These are phyloP conservation scores for Chirona hameri DNA, from an alignment of 2,888 invertebrate genomes.

Conservation along the genomic window DNA sequence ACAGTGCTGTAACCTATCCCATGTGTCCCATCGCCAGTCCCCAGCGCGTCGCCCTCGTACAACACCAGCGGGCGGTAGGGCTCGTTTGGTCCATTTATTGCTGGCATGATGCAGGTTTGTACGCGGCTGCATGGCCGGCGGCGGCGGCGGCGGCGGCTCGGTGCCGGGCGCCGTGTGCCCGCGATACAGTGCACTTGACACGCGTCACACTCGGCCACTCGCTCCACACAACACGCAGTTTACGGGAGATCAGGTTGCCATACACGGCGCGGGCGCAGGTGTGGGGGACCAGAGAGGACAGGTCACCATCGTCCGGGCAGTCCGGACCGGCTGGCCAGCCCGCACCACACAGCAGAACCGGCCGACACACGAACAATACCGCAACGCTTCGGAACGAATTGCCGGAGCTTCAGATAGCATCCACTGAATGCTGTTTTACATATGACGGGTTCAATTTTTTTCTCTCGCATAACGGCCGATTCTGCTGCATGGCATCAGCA, in stretches of 20 bases:
- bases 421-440: background rate
- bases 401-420: background rate
- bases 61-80: background rate
- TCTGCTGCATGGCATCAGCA: too few relatives aligned
- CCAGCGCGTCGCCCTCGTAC: too few relatives aligned
- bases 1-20: too few relatives aligned
- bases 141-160: background rate
- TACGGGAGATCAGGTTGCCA: slow-evolving; percentile 25
- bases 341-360: too few relatives aligned
- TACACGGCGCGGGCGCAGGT: background rate
- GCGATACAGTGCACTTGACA: background rate
- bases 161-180: background rate
- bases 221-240: background rate
- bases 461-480: too few relatives aligned
- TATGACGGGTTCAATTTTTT: too few relatives aligned
- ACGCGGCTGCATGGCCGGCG: background rate
- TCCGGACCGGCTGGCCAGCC: background rate
- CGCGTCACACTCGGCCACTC: background rate
- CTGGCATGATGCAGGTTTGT: background rate
- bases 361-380: background rate
- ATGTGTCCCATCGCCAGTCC: too few relatives aligned
- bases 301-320: background rate
- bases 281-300: background rate
- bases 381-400: background rate
- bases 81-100: background rate